phyloP scores from a whole-genome alignment of 2,888 invertebrate genomes.

The Megamerina dolium region DNA sequence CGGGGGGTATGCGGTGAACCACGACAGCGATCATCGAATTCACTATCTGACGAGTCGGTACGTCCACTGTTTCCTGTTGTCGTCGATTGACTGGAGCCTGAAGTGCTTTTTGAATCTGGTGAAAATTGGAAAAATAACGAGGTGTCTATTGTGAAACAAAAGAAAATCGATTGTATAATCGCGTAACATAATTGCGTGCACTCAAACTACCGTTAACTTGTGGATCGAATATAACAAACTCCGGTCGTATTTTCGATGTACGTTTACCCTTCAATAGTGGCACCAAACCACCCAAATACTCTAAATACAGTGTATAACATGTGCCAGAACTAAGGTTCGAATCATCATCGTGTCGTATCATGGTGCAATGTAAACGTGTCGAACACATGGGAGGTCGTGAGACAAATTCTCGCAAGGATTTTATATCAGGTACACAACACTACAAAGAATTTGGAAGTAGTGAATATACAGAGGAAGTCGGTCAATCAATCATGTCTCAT shows the following conservation, averaged over 20 bases:
- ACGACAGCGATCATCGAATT: constrained; percentile 59
- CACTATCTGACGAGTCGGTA: constrained; percentile 62
- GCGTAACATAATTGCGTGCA: neutral
- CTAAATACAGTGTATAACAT: constrained; percentile 84
- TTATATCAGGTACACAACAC: constrained; percentile 91
- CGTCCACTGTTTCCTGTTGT: constrained; percentile 51
- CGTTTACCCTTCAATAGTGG: constrained; percentile 92
- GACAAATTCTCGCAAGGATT: constrained; percentile 85
- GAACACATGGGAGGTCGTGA: constrained; percentile 80
- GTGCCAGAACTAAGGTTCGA: constrained; percentile 63
- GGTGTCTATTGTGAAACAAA: constrained; percentile 27
- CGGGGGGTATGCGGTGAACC: constrained; percentile 76
- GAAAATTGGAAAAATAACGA: constrained; percentile 49
- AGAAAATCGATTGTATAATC: neutral
- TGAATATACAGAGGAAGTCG: neutral
- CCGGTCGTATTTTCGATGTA: constrained; percentile 94
- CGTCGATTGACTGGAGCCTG: constrained; percentile 52
- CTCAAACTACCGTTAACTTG: constrained; percentile 69
- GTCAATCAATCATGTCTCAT: neutral
- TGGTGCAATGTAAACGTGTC: constrained; percentile 92
- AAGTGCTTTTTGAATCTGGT: constrained; percentile 51
- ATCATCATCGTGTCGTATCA: constrained; percentile 88
- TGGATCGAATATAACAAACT: constrained; percentile 95
- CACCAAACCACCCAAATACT: constrained; percentile 93
- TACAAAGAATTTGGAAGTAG: constrained; percentile 41